Evolutionary conservation across 2,113 vertebrate species (phyloP), one percentile per base, ranked within the genome.

Genomic region (Callopanchax toddi): DNA sequence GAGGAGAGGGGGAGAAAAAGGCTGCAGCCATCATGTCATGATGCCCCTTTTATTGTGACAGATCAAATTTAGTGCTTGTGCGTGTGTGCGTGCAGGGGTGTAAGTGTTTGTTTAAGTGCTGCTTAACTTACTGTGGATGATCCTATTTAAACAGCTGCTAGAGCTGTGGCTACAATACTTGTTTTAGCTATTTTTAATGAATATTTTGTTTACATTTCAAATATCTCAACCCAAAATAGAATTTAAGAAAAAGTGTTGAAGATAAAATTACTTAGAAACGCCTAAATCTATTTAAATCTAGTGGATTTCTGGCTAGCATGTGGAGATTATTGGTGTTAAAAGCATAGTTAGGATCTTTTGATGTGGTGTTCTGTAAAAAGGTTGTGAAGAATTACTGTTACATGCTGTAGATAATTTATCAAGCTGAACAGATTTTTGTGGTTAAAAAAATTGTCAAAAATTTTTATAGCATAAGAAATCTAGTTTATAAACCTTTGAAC

Each of bases 101-200:
- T 36, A 37, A 44, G 67, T 60, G 46, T 20, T 29, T 49, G 26
- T 62, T 52, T 58, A 48, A 50, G 36, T 52, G 68, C 71, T 81
- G 71, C 59, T 50, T 79, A 76, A 76, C 76, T 77, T 58, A 58
- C 26, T 34, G n/a, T 44, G n/a, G 37, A 67, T 60, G 82, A 83
- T 86, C 88, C 86, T 59, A 50, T 81, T 81, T 72, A 76, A 72
- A 79, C 74, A 83, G 60, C 59, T 65, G 70, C 75, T 34, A n/a
- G n/a, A n/a, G n/a, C n/a, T 44, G 46, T 44, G 40, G 74, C 42
- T 11, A 26, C 67, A 52, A 55, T 17, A 57, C 71, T 86, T 86
- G 75, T 91, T 91, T 87, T 83, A 89, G 80, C 81, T 82, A 77
- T n/a, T 76, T 82, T 79, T 83, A 88, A 90, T 91, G 90, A 91